Evolutionary conservation across 1,140 invertebrate genomes (phyloP).

Genomic region (Lethrus apterus): DNA sequence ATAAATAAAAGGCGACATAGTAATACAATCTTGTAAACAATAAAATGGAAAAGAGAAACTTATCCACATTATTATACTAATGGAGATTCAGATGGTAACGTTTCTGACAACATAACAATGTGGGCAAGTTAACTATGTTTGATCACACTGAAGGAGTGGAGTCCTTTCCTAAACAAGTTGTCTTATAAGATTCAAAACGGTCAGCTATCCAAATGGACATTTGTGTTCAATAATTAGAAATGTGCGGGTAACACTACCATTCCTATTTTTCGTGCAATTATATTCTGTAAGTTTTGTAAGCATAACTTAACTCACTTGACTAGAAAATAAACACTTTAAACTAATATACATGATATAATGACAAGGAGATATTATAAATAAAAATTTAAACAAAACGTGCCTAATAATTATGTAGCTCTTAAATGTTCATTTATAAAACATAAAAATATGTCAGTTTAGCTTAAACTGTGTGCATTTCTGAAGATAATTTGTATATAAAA

Average conservation of each 20-base stretch:
- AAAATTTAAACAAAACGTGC: background rate
- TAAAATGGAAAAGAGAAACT: background rate
- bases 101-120: background rate
- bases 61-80: background rate
- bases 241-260: constrained; percentile 7
- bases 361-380: background rate
- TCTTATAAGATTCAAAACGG: too few relatives aligned
- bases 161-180: too few relatives aligned
- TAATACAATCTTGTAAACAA: background rate
- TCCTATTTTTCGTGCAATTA: too few relatives aligned
- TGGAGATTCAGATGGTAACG: constrained; percentile 9
- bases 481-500: background rate
- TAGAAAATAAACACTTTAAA: background rate
- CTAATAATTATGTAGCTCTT: background rate
- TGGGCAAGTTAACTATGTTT: background rate
- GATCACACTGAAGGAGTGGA: background rate
- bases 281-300: too few relatives aligned
- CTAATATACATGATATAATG: background rate
- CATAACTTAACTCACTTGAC: too few relatives aligned
- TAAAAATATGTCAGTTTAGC: background rate
- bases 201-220: background rate
- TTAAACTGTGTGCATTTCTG: background rate
- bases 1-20: background rate
- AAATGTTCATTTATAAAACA: constrained; percentile 4
- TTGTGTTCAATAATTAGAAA: background rate